A percentile compares a stretch with the other conserved stretches of the same genome.
These are phyloP conservation scores for Spicauda simplicius DNA, from an alignment of 2,888 invertebrate genomes.

Conservation along the genomic window DNA sequence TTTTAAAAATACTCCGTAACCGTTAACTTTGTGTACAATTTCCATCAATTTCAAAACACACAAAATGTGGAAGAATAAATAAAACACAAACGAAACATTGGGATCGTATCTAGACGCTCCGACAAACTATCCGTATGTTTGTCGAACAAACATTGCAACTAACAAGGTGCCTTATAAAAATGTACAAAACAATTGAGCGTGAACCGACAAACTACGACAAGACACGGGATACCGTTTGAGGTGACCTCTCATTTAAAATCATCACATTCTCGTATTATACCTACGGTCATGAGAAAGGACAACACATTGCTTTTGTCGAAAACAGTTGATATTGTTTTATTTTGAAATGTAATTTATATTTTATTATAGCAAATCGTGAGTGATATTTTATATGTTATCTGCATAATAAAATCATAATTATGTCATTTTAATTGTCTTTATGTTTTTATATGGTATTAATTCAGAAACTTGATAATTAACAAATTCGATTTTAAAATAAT, in stretches of 20 bases:
- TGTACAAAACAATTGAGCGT: constrained; percentile 25
- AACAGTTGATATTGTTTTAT: too few relatives aligned
- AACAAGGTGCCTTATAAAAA: constrained; percentile 24
- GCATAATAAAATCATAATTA: too few relatives aligned
- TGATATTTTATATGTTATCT: too few relatives aligned
- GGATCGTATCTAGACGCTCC: constrained; percentile 7
- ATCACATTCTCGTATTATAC: constrained; percentile 40
- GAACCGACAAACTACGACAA: constrained; percentile 1
- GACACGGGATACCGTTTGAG: constrained; percentile 32
- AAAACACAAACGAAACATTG: constrained; percentile 10
- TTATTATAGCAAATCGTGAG: too few relatives aligned
- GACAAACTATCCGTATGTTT: constrained; percentile 23
- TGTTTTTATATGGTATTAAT: too few relatives aligned
- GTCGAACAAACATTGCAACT: constrained; percentile 23
- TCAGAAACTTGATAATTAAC: too few relatives aligned
- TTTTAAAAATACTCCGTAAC: too few relatives aligned
- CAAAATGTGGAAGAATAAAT: not conserved
- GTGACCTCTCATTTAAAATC: constrained; percentile 44
- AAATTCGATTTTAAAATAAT: not conserved
- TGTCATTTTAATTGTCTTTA: too few relatives aligned
- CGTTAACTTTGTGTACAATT: not conserved
- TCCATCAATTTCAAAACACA: not conserved
- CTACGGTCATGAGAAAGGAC: not conserved
- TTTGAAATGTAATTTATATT: too few relatives aligned
- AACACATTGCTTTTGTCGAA: not conserved